Conservation (phyloP, 2,797 vertebrate genomes). For the Epinephelus awoara region DNA sequence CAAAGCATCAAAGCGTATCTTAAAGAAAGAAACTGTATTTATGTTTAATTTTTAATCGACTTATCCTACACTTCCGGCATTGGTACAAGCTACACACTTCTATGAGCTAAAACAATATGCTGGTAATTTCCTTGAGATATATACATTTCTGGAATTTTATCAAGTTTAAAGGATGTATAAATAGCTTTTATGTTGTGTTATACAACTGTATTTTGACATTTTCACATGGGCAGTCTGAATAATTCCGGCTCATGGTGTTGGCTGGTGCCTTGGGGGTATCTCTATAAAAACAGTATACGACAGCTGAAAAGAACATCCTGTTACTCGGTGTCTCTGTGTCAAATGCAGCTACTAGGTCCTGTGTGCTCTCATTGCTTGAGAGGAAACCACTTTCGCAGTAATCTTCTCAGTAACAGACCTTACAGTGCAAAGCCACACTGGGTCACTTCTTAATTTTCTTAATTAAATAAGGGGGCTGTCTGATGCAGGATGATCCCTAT, state of each 20-base stretch:
- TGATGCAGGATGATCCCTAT: slow-evolving; percentile 52
- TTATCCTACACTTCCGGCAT: background rate
- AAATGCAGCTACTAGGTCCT: slow-evolving; percentile 47
- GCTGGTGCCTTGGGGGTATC: slow-evolving; percentile 35
- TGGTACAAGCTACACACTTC: background rate
- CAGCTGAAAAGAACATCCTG: slow-evolving; percentile 58
- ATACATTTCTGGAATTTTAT: background rate
- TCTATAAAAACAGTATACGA: slow-evolving; percentile 48
- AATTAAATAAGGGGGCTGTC: slow-evolving; percentile 68
- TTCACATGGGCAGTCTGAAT: slow-evolving; percentile 27
- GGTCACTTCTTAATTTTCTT: slow-evolving; percentile 62
- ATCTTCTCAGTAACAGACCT: slow-evolving; percentile 64
- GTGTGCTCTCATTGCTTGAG: slow-evolving; percentile 27
- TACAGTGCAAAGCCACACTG: slow-evolving; percentile 55
- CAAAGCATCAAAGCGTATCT: background rate
- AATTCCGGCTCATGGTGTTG: slow-evolving; percentile 26
- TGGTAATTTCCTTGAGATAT: background rate
- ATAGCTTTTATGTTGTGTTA: slow-evolving; percentile 10
- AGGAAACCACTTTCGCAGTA: slow-evolving; percentile 57
- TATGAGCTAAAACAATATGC: background rate
- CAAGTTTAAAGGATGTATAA: background rate
- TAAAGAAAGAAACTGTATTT: slow-evolving; percentile 3
- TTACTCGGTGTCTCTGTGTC: slow-evolving; percentile 44
- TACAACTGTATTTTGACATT: slow-evolving; percentile 45
- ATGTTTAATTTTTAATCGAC: background rate